Percentiles rank a stretch among this genome's conserved stretches.
phyloP scores from a whole-genome alignment of 2,113 vertebrate genomes.

The Amphiprion percula region DNA sequence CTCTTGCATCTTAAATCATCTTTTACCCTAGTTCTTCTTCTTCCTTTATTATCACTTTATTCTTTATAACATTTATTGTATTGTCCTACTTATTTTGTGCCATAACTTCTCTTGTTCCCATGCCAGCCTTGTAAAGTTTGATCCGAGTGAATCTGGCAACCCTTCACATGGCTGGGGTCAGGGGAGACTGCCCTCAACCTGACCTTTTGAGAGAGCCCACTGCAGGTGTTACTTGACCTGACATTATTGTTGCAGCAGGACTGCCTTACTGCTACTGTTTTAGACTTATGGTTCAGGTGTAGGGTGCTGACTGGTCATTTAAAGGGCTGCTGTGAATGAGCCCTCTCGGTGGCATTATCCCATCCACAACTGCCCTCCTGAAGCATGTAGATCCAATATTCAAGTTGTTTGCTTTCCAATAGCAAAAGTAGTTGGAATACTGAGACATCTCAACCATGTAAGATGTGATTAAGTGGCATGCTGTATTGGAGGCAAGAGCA shows the following conservation, averaged over 20 bases:
- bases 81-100: background rate
- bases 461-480: background rate
- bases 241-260: slow-evolving; percentile 13
- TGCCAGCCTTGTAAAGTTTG: background rate
- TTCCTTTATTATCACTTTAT: background rate
- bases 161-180: background rate
- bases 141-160: slow-evolving; percentile 4
- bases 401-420: background rate
- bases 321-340: slow-evolving; percentile 17
- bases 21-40: background rate
- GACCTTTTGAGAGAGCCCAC: background rate
- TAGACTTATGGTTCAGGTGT: slow-evolving; percentile 19
- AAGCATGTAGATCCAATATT: background rate
- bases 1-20: background rate
- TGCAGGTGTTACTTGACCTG: slow-evolving; percentile 1
- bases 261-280: background rate
- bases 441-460: slow-evolving; percentile 11
- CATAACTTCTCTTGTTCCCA: background rate
- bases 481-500: background rate
- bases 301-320: slow-evolving; percentile 25
- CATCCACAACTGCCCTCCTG: background rate
- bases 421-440: background rate
- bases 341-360: background rate
- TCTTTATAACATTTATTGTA: background rate
- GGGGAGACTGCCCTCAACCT: background rate